Evolutionary conservation across 2,888 invertebrate genomes (phyloP), one percentile per base, ranked within the genome.

Genomic region (Tholera decimalis): DNA sequence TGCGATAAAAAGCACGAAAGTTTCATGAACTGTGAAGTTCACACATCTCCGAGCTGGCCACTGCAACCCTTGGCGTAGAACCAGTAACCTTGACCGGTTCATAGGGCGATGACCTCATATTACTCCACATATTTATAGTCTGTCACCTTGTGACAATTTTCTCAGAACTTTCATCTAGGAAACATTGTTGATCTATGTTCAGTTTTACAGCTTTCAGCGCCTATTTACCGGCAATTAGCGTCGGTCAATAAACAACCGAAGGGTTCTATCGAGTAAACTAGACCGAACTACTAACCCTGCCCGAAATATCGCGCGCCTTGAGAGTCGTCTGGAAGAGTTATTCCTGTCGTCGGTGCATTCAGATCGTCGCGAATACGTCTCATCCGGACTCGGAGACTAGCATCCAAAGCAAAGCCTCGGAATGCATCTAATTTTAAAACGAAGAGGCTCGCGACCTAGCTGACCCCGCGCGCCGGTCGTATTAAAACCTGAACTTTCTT

Each of bases 401-500:
- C 84, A 85, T 89, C 84, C 86, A 84, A 90, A 82, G 84, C 89
- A 85, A 93, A 93, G 92, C 92, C 91, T 93, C 88, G 94, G 95
- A 93, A 95, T 94, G 95, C 94, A 94, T 94, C 94, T 95, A 94
- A 95, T 95, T 95, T 95, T 95, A 93, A 90, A 94, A 90, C 93
- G 92, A 92, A 92, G 94, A 93, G 92, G 91, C 94, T 94, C 92
- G 92, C 93, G 94, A 95, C 94, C 95, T 89, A 87, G 85, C 92
- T 93, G 95, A 95, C 95, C 95, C 92, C 93, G 92, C 91, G 88
- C 91, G 91, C 88, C 91, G 91, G 89, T 87, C 89, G 91, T 91
- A 91, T 93, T 94, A 94, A 94, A 95, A 95, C 95, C 93, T 95
- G 95, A 93, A 95, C 94, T 95, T 94, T 95, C 95, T 94, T 94